phyloP scores from a whole-genome alignment of 2,113 vertebrate species.

The Bubo blakistoni region DNA sequence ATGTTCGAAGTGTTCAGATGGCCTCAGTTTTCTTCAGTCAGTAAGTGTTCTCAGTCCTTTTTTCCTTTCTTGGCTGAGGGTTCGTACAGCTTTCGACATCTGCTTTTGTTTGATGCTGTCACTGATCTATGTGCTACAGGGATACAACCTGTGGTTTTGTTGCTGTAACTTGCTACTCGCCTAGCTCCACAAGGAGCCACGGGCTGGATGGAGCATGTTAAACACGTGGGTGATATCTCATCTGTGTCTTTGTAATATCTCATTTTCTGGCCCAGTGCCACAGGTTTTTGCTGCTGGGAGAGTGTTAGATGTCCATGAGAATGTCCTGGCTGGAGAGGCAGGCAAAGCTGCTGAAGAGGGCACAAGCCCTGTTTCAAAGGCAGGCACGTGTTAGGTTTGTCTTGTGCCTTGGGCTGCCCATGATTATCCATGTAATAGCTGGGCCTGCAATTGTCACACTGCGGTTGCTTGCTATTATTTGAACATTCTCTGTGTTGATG shows the following conservation, averaged over 20 bases:
- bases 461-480: neutral
- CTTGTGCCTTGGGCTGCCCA: neutral
- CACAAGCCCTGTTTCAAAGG: neutral
- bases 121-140: neutral
- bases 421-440: neutral
- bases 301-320: neutral
- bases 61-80: neutral
- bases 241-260: neutral
- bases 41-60: neutral
- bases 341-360: neutral
- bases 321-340: neutral
- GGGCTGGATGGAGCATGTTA: rapidly evolving
- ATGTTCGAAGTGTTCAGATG: neutral
- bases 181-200: neutral
- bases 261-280: neutral
- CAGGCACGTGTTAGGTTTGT: rapidly evolving
- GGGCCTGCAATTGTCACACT: rapidly evolving
- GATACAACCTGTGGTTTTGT: neutral
- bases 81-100: neutral
- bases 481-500: neutral
- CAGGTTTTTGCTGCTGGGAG: neutral
- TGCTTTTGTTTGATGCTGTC: neutral
- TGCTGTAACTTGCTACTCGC: neutral
- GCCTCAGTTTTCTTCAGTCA: neutral
- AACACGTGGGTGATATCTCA: rapidly evolving